These are phyloP conservation scores for Acanthosoma haemorrhoidale DNA, from an alignment of 2,888 invertebrate species.

Conservation along the genomic window DNA sequence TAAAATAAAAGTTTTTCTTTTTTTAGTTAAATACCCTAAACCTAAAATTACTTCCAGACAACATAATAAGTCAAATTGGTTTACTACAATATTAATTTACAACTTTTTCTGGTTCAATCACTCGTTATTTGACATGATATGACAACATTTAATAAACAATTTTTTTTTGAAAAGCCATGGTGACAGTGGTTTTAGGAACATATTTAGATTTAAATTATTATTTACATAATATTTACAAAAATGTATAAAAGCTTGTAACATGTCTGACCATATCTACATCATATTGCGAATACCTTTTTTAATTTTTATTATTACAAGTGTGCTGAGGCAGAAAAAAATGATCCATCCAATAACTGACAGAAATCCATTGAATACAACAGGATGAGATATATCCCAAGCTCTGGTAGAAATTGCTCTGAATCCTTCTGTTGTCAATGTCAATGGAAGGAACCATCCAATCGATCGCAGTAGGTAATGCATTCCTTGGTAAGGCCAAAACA, in stretches of 20 bases:
- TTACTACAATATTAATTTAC: too few species aligned
- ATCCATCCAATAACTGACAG: conserved; percentile 63
- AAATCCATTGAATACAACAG: conserved; percentile 69
- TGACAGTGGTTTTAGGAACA: not conserved
- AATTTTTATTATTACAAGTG: conserved; percentile 28
- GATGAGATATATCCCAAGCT: conserved; percentile 63
- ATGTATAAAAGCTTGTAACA: not conserved
- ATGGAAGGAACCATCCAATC: conserved; percentile 64
- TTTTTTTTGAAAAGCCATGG: too few species aligned
- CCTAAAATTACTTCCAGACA: too few species aligned
- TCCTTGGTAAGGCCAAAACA: conserved; percentile 59
- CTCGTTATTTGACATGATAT: too few species aligned
- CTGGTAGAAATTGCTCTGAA: conserved; percentile 70
- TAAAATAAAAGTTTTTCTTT: too few species aligned
- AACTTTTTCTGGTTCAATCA: too few species aligned
- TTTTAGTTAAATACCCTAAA: too few species aligned
- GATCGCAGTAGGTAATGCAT: conserved; percentile 59
- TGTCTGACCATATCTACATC: not conserved
- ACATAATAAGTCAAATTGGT: too few species aligned
- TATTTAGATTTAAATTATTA: not conserved
- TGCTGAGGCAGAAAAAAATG: conserved; percentile 49
- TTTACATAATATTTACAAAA: not conserved
- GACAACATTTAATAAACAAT: too few species aligned
- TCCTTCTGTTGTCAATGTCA: conserved; percentile 72
- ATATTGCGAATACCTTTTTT: conserved; percentile 31